A percentile compares a stretch with the other conserved stretches of the same genome.
Evolutionary conservation across 2,113 vertebrate genomes (phyloP).

Genomic region (Datnioides undecimradiatus): DNA sequence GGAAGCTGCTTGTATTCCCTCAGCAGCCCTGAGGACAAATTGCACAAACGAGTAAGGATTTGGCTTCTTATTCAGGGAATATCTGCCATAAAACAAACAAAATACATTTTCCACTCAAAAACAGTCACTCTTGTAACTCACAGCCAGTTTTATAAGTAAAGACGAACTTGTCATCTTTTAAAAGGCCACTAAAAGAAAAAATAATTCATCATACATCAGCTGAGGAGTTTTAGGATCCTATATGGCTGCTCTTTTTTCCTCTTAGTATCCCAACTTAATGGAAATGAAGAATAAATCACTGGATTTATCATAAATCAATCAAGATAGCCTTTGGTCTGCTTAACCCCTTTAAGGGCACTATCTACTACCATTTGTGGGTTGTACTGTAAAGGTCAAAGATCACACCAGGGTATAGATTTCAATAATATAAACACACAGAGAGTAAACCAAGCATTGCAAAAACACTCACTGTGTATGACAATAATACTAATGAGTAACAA

Average conservation of each 20-base stretch:
- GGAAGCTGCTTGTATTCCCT: slow-evolving; percentile 42
- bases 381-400: slow-evolving; percentile 13
- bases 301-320: too few relatives aligned
- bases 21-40: slow-evolving; percentile 8
- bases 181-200: not conserved
- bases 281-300: too few relatives aligned
- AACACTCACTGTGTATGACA: not conserved
- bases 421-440: not conserved
- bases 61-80: not conserved
- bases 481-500: too few relatives aligned
- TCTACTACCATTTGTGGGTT: not conserved
- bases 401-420: not conserved
- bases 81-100: not conserved
- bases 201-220: too few relatives aligned
- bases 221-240: not conserved
- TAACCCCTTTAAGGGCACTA: not conserved
- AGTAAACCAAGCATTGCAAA: slow-evolving; percentile 26
- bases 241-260: not conserved
- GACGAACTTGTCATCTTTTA: not conserved
- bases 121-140: not conserved
- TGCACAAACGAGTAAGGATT: not conserved
- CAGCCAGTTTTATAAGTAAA: not conserved
- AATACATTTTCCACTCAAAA: too few relatives aligned
- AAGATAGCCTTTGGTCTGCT: too few relatives aligned
- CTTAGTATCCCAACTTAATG: too few relatives aligned